A percentile compares a stretch with the other conserved stretches of the same genome.
Conservation (phyloP, 2,888 invertebrate genomes). For the Odiellus spinosus region DNA sequence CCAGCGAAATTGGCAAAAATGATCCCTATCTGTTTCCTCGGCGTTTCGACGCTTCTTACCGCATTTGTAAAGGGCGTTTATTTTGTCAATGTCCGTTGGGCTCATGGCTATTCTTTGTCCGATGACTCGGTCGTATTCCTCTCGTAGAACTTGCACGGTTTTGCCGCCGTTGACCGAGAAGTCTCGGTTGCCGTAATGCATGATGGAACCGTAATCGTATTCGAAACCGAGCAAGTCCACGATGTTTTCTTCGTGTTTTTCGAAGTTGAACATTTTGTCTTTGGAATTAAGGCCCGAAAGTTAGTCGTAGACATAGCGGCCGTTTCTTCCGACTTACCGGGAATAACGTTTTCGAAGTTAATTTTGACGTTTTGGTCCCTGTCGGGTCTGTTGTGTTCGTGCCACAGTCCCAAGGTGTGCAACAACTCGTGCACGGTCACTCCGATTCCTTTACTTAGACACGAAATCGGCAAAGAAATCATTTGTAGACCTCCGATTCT, state of each 20-base stretch:
- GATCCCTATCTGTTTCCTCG: no score
- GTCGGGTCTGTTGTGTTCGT: constrained; percentile 8
- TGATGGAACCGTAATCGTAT: not conserved
- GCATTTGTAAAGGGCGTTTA: constrained; percentile 3
- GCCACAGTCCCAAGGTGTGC: constrained; percentile 8
- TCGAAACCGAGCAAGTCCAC: not conserved
- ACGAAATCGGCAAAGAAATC: not conserved
- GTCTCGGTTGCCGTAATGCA: not conserved
- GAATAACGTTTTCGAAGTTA: constrained; percentile 1
- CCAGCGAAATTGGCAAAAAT: no score
- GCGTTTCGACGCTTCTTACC: no score
- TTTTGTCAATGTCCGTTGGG: constrained; percentile 1
- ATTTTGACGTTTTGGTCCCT: constrained; percentile 1
- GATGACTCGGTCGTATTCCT: not conserved
- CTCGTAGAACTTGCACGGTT: not conserved
- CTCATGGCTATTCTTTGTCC: not conserved
- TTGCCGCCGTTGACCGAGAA: not conserved
- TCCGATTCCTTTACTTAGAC: constrained; percentile 1
- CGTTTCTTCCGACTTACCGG: not conserved
- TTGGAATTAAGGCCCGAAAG: not conserved
- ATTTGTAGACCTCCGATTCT: constrained; percentile 4
- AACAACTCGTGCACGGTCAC: constrained; percentile 4
- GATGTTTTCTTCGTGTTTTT: not conserved
- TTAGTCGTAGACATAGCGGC: not conserved
- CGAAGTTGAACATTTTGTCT: not conserved